Conservation (phyloP, 2,113 vertebrate species). For the Toxotes jaculatrix region DNA sequence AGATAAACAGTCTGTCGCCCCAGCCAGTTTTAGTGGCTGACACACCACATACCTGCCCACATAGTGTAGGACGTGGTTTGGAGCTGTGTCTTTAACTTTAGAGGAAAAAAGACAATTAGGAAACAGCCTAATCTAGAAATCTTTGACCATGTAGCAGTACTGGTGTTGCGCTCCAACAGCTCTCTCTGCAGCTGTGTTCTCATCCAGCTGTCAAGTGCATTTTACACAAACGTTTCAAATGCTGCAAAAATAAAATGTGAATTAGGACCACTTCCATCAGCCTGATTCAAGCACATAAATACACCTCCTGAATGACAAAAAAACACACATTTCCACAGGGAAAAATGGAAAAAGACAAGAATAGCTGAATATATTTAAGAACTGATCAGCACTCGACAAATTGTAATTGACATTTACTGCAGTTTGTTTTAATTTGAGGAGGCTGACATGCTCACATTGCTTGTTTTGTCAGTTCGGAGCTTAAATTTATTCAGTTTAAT, state of each 20-base stretch:
- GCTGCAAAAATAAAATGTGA: slow-evolving; percentile 58
- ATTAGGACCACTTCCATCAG: slow-evolving; percentile 51
- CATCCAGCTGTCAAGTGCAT: slow-evolving; percentile 65
- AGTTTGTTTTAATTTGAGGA: neutral
- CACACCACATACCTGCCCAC: slow-evolving; percentile 9
- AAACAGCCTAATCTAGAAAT: slow-evolving; percentile 8
- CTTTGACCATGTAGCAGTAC: slow-evolving; percentile 11
- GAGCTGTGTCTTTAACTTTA: slow-evolving; percentile 6
- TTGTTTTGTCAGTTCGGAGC: neutral
- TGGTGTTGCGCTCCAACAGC: slow-evolving; percentile 20
- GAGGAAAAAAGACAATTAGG: neutral
- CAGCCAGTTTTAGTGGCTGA: neutral
- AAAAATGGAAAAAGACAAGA: neutral
- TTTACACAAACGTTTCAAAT: slow-evolving; percentile 59
- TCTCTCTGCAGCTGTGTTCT: slow-evolving; percentile 47
- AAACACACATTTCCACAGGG: neutral
- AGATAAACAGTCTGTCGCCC: slow-evolving; percentile 14
- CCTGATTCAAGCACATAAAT: slow-evolving; percentile 33
- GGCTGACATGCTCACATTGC: neutral
- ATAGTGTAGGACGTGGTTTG: slow-evolving; percentile 31
- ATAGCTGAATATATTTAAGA: neutral
- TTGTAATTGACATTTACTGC: neutral
- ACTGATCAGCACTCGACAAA: neutral
- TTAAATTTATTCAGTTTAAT: neutral
- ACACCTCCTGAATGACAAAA: slow-evolving; percentile 22